phyloP scores from a whole-genome alignment of 2,113 vertebrate genomes.

The Dicerorhinus sumatrensis region DNA sequence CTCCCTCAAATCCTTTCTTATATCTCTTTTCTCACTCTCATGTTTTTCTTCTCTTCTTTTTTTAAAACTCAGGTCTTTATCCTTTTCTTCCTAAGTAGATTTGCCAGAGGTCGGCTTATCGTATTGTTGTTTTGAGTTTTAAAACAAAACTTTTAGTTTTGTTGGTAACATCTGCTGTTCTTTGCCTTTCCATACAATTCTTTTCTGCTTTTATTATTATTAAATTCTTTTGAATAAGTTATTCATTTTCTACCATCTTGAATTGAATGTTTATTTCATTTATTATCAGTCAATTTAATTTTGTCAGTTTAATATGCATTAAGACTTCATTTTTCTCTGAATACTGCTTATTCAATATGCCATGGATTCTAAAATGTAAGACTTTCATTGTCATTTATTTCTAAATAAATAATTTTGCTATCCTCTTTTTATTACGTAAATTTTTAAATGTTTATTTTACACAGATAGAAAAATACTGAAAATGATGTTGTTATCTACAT shows the following conservation, averaged over 20 bases:
- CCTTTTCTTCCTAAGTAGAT: background rate
- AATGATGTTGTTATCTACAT: background rate
- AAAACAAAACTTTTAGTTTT: slow-evolving; percentile 18
- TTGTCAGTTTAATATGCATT: slow-evolving; percentile 48
- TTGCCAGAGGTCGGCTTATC: background rate
- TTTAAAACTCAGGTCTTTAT: background rate
- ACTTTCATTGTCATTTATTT: slow-evolving; percentile 26
- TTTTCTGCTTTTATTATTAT: slow-evolving; percentile 44
- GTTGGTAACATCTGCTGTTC: background rate
- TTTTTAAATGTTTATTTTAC: slow-evolving; percentile 9
- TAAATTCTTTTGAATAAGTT: slow-evolving; percentile 25
- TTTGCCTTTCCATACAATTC: slow-evolving; percentile 9
- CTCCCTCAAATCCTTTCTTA: background rate
- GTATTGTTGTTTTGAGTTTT: background rate
- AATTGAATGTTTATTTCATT: slow-evolving; percentile 48
- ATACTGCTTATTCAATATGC: background rate
- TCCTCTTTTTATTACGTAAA: background rate
- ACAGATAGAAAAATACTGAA: background rate
- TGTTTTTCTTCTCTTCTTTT: background rate
- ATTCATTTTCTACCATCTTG: slow-evolving; percentile 5
- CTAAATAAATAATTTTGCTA: slow-evolving; percentile 34
- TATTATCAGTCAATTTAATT: slow-evolving; percentile 53
- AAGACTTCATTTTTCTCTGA: slow-evolving; percentile 42
- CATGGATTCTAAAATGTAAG: background rate
- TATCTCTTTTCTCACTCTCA: background rate